Evolutionary conservation across 1,140 invertebrate genomes (phyloP).

Genomic region (Scaptomyza hsui): DNA sequence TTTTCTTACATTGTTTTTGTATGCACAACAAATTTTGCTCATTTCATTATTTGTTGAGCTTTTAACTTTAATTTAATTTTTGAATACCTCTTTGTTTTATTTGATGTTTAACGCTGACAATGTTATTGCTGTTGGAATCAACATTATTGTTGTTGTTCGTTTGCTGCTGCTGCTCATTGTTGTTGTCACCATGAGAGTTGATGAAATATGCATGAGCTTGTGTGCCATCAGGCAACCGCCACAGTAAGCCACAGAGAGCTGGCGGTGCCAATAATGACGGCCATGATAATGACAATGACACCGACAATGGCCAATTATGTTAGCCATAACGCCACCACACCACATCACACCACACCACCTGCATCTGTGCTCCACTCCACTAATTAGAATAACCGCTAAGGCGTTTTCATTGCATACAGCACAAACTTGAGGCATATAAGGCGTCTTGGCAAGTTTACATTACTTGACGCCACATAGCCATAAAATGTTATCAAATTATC

Average conservation of each 20-base stretch:
- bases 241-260: slow-evolving; percentile 2
- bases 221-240: slow-evolving; percentile 8
- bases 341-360: too few relatives aligned
- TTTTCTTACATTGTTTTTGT: slow-evolving; percentile 35
- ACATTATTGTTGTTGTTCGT: slow-evolving; percentile 6
- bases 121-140: slow-evolving; percentile 38
- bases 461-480: background rate
- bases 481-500: background rate
- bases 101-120: slow-evolving; percentile 58
- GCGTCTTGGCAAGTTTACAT: slow-evolving; percentile 11
- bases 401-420: slow-evolving; percentile 10
- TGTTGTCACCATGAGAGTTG: slow-evolving; percentile 45
- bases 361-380: background rate
- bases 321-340: slow-evolving; percentile 25
- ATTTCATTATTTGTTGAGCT: slow-evolving; percentile 76
- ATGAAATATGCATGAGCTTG: slow-evolving; percentile 73
- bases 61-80: slow-evolving; percentile 82
- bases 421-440: slow-evolving; percentile 6
- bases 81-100: slow-evolving; percentile 75
- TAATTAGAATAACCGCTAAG: slow-evolving; percentile 45
- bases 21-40: slow-evolving; percentile 50
- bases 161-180: slow-evolving; percentile 7
- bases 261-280: slow-evolving; percentile 58
- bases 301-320: slow-evolving; percentile 73
- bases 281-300: slow-evolving; percentile 68